Base-by-base conservation (phyloP, 2,797 vertebrate genomes). In the Tinamus major region DNA sequence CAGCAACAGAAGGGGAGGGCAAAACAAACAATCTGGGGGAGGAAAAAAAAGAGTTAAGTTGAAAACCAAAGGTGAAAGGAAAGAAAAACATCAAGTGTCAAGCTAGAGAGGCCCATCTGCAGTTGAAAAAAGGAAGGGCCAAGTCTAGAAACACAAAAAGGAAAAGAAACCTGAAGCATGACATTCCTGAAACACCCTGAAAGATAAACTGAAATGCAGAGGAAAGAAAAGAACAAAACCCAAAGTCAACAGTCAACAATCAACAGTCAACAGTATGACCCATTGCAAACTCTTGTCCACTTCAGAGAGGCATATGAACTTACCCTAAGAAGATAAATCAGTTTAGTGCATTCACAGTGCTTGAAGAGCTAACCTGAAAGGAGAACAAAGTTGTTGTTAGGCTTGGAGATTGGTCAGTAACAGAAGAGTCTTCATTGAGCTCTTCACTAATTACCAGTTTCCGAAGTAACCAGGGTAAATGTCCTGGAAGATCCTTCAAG, bases 31-130 rank as follows among this genome's bases (percentile, higher is more conserved):
- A 79, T 0, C 1, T n/a, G 77, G 83, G 11, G 18, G 53, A 86
- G 26, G 31, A 86, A 88, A 41, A 41, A 35, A 74, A 72, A 83
- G 27, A 65, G 8, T 48, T 70, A 80, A 90, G 53, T 23, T 51
- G 62, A 94, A 94, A 91, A 48, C 6, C 68, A 77, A 70, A 84
- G 75, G 18, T 31, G 7, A 84, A 92, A 83, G 20, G 77, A 63
- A 92, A 67, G 18, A 65, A 82, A 67, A 55, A 27, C 26, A 65
- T n/a, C 61, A 82, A 59, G n/a, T 10, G 55, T 72, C 70, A 91
- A 69, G 37, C n/a, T 49, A 85, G 33, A 26, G 29, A 95, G 46
- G 46, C 19, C 85, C 78, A 16, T 39, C 42, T 59, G 35, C 31
- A 67, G 31, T 10, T 82, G n/a, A 77, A 92, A 92, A 93, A 82